These are phyloP conservation scores for Cyclura pinguis DNA, from an alignment of 2,797 vertebrate genomes.

Conservation along the genomic window DNA sequence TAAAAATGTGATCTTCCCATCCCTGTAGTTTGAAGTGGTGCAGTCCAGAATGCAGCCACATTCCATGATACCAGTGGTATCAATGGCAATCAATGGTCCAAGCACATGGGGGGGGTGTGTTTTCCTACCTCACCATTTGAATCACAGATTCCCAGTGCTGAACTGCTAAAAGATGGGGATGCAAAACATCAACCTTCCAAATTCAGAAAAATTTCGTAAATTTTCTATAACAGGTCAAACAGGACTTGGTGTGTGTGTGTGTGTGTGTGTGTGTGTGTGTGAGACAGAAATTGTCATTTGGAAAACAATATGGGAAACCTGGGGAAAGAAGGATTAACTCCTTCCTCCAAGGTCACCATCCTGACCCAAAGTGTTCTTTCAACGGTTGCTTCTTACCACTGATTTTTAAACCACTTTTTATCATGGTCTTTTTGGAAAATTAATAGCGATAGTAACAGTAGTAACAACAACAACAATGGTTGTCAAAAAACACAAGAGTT, in stretches of 20 bases:
- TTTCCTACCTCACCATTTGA: too few relatives aligned
- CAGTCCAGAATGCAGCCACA: too few relatives aligned
- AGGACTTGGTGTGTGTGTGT: background rate
- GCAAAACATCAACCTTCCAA: background rate
- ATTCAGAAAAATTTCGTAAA: background rate
- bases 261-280: background rate
- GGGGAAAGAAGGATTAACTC: background rate
- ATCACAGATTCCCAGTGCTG: background rate
- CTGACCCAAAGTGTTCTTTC: background rate
- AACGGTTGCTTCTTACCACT: background rate
- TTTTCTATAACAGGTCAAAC: background rate
- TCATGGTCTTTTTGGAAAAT: background rate
- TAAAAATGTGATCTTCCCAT: too few relatives aligned
- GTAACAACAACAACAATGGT: background rate
- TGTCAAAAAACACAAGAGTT: background rate
- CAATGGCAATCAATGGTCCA: too few relatives aligned
- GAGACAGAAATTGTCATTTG: background rate
- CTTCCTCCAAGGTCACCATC: background rate
- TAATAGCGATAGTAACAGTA: background rate
- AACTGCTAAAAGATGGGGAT: background rate
- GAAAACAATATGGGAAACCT: background rate
- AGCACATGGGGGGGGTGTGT: too few relatives aligned
- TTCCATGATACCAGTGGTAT: too few relatives aligned
- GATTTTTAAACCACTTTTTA: background rate
- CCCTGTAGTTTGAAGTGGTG: too few relatives aligned